Conservation (phyloP, 2,113 vertebrate species). For the Ophiodon elongatus region DNA sequence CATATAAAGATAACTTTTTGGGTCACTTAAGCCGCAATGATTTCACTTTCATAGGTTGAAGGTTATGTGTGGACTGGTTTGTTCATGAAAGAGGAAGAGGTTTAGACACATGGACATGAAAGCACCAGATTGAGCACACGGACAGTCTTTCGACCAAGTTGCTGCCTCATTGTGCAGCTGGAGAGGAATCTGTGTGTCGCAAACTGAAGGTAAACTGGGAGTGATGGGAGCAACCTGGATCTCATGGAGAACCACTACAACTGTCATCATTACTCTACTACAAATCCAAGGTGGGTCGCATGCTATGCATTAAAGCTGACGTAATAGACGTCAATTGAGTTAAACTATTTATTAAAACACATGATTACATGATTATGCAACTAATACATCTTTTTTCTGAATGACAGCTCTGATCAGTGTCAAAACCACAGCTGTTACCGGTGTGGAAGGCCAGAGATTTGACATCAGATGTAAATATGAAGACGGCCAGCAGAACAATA, state of each 20-base stretch:
- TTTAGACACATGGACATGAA: constrained; percentile 1
- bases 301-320: neutral
- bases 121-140: neutral
- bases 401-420: constrained; percentile 40
- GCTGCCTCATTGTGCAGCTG: neutral
- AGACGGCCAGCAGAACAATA: fast-evolving
- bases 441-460: constrained; percentile 43
- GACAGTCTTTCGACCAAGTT: neutral
- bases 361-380: neutral
- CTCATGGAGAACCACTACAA: constrained; percentile 33
- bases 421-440: neutral
- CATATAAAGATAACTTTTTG: neutral
- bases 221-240: constrained; percentile 45
- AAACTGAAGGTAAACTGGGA: constrained; percentile 21
- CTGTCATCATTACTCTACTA: constrained; percentile 27
- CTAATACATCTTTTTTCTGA: constrained; percentile 22
- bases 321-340: neutral
- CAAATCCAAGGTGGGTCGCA: constrained; percentile 63
- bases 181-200: neutral
- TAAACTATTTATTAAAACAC: neutral
- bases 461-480: constrained; percentile 65
- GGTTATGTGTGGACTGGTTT: neutral
- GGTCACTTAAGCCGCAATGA: fast-evolving
- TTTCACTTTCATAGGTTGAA: constrained; percentile 35
- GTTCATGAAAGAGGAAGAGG: constrained; percentile 70